phyloP scores from a whole-genome alignment of 2,113 vertebrate genomes.

The Heterocephalus glaber region DNA sequence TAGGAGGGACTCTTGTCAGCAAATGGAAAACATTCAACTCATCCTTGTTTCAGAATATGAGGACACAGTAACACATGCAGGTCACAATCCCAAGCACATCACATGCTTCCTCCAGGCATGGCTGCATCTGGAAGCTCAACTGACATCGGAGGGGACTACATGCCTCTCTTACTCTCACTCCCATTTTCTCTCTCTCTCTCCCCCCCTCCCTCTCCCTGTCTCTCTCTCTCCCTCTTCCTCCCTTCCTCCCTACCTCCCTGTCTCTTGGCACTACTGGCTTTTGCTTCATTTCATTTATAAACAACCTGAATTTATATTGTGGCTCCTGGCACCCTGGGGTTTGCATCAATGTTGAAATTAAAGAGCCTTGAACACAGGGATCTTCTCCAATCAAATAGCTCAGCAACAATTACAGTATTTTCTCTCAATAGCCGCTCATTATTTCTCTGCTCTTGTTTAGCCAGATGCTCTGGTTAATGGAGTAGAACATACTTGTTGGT shows the following conservation, averaged over 20 bases:
- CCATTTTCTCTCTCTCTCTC: background rate
- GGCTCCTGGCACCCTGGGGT: background rate
- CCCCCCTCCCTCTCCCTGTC: background rate
- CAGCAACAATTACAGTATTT: background rate
- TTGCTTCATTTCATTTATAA: background rate
- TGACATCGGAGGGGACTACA: accelerated
- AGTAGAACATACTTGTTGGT: background rate
- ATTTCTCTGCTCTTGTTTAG: background rate
- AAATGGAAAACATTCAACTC: background rate
- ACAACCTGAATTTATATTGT: background rate
- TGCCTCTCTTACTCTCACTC: background rate
- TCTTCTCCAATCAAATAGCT: background rate
- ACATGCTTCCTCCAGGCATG: background rate
- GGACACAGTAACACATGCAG: background rate
- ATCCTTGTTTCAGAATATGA: background rate
- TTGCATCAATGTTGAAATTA: conserved; percentile 30
- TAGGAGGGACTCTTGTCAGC: background rate
- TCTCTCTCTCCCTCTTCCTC: background rate
- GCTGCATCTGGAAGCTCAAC: background rate
- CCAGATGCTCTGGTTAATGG: background rate
- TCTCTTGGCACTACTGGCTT: background rate
- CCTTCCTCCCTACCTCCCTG: background rate
- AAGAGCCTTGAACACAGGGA: background rate
- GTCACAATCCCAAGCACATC: background rate
- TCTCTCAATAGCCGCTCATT: background rate